Percentiles rank a stretch among this genome's conserved stretches.
Evolutionary conservation across 2,888 invertebrate genomes (phyloP).

Genomic region (Brenthis daphne): DNA sequence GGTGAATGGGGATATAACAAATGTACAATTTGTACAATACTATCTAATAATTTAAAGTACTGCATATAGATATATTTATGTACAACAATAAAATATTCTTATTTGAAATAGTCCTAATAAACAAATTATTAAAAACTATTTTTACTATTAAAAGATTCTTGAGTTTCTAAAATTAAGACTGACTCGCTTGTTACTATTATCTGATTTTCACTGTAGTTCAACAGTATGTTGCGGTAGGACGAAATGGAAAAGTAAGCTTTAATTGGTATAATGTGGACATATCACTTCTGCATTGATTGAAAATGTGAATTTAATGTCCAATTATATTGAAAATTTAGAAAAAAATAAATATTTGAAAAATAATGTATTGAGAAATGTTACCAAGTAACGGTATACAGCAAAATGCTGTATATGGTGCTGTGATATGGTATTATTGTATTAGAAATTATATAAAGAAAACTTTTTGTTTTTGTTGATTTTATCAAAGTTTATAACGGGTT

Average conservation of each 20-base stretch:
- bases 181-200: conserved; percentile 36
- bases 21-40: too few relatives aligned
- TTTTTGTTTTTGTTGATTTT: conserved; percentile 42
- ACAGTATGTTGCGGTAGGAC: conserved; percentile 43
- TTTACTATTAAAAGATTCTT: conserved; percentile 40
- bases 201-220: conserved; percentile 35
- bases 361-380: conserved; percentile 51
- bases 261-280: conserved; percentile 66
- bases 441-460: conserved; percentile 49
- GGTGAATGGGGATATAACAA: too few relatives aligned
- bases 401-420: conserved; percentile 64
- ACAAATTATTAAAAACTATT: conserved; percentile 43
- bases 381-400: conserved; percentile 57
- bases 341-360: conserved; percentile 44
- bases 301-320: conserved; percentile 52
- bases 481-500: conserved; percentile 10
- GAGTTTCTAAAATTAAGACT: conserved; percentile 43
- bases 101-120: too few relatives aligned
- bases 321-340: conserved; percentile 50
- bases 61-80: neutral
- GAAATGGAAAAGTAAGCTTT: conserved; percentile 61
- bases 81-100: too few relatives aligned
- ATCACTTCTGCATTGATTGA: conserved; percentile 55
- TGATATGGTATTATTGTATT: conserved; percentile 69
- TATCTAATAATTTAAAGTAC: too few relatives aligned